A percentile compares a stretch with the other conserved stretches of the same genome.
Conservation (phyloP, 2,113 vertebrate genomes). For the Coracopsis vasa region DNA sequence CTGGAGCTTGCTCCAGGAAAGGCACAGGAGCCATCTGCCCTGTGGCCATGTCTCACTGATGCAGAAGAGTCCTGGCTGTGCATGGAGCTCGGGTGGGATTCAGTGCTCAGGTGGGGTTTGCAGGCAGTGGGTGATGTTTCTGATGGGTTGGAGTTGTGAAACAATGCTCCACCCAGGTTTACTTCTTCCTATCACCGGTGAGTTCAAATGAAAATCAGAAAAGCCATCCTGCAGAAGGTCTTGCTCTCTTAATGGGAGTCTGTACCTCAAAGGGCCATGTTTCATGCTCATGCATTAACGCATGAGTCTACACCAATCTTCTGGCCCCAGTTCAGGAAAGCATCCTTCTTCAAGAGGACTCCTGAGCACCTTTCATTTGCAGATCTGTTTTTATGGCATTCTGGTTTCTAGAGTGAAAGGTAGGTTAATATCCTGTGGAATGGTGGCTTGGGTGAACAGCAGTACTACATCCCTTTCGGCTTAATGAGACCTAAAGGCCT, state of each 20-base stretch:
- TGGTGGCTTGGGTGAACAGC: background rate
- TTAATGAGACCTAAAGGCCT: background rate
- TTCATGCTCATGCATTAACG: background rate
- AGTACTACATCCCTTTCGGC: background rate
- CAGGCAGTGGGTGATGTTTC: background rate
- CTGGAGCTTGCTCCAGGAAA: background rate
- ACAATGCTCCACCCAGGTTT: background rate
- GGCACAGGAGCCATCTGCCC: rapidly evolving
- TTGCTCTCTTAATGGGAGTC: background rate
- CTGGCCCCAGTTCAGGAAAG: background rate
- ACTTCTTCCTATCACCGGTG: rapidly evolving
- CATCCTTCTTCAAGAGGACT: background rate
- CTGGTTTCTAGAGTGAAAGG: background rate
- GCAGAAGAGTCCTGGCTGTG: background rate
- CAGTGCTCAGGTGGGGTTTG: background rate
- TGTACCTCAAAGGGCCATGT: background rate
- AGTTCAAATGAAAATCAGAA: background rate
- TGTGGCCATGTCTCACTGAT: background rate
- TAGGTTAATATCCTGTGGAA: background rate
- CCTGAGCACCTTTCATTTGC: background rate
- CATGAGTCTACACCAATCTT: background rate
- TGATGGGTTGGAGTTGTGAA: background rate
- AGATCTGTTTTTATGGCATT: background rate
- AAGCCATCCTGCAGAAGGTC: background rate
- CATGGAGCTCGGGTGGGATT: background rate